Evolutionary conservation across 2,113 vertebrate species (phyloP), one percentile per base, ranked within the genome.

Genomic region (Cyanoderma ruficeps): DNA sequence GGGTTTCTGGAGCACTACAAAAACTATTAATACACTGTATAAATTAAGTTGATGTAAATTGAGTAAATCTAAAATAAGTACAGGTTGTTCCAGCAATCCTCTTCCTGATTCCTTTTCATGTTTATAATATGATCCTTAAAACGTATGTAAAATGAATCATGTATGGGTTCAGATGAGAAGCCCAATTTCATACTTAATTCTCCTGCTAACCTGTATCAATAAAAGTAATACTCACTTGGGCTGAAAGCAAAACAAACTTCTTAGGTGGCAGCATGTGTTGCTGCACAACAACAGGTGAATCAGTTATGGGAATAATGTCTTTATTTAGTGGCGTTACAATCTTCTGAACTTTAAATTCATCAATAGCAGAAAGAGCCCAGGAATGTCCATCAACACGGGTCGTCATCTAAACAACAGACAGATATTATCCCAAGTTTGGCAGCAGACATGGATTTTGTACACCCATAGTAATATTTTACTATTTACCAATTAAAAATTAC

Each of bases 211-310:
- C n/a, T 46, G 0, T 21, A 64, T 18, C 20, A 82, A 25, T 25
- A 41, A 60, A 65, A 75, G 15, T 49, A 76, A 39, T 21, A 92
- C 94, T 68, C 55, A 99, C 99, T 98, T 99, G 99, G 75, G 99
- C 99, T 47, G 99, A 99, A 88, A 99, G 99, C 15, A 99, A 98
- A 80, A 99, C 98, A 93, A 99, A 99, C 83, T 98, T 99, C 97
- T 99, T 99, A 1, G 99, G 98, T 15, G 99, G 98, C 55, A 99
- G 72, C 93, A 98, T 98, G 95, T 99, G 99, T 42, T 99, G 99
- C 69, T 99, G 98, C 35, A 99, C 99, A 52, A 99, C 99, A 88
- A 99, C 98, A 15, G 99, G 99, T 3, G 99, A 98, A 88, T 99
- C 99, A 1, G 99, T 99, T 94, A 99, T 94, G 9, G 99, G 99